phyloP scores from a whole-genome alignment of 2,113 vertebrate genomes.

The Lontra canadensis region DNA sequence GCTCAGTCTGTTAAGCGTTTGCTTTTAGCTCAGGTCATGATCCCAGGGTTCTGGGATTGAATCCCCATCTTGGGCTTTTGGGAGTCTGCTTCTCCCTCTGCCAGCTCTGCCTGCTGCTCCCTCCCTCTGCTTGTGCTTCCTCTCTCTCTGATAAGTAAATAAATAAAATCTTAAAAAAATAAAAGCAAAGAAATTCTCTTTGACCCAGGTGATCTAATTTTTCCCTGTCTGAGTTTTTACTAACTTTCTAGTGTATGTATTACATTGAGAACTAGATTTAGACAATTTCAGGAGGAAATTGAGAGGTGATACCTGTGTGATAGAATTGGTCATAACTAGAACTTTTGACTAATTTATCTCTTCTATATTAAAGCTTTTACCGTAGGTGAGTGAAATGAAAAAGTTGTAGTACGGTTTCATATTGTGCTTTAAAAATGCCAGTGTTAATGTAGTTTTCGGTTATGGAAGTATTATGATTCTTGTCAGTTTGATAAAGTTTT shows the following conservation, averaged over 20 bases:
- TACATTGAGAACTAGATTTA: neutral
- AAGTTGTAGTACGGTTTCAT: neutral
- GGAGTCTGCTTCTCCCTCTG: no score
- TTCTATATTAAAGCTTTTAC: neutral
- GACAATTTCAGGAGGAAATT: neutral
- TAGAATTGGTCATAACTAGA: neutral
- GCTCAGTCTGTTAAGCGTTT: no score
- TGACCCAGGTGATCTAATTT: neutral
- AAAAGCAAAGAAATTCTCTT: neutral
- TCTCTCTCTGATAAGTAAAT: no score
- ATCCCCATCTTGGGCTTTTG: no score
- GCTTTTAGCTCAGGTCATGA: no score
- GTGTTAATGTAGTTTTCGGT: neutral
- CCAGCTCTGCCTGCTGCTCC: no score
- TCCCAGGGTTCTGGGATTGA: no score
- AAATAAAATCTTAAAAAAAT: no score
- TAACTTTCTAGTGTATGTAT: neutral
- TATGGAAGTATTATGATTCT: neutral
- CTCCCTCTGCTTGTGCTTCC: no score
- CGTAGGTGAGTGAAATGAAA: neutral
- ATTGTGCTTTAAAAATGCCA: neutral
- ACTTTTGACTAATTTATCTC: neutral
- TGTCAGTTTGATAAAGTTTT: conserved; percentile 2
- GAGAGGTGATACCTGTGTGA: neutral
- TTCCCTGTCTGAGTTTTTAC: neutral